phyloP scores from a whole-genome alignment of 1,140 invertebrate species.

The Chironomus striatipennis region DNA sequence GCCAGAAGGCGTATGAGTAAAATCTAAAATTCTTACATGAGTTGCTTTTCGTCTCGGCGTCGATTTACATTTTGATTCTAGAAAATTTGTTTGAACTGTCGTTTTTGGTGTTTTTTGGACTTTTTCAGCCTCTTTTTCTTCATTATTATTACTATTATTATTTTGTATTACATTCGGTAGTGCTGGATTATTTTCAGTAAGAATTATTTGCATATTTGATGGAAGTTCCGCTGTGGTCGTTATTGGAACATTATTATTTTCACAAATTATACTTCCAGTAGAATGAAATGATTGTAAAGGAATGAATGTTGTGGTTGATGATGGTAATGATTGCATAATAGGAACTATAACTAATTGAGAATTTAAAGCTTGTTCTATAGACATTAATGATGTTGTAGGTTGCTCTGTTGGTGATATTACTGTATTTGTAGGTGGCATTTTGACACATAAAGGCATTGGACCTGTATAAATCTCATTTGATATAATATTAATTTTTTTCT shows the following conservation, averaged over 20 bases:
- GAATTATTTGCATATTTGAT: neutral
- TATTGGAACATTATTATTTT: neutral
- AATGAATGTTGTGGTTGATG: neutral
- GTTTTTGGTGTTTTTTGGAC: neutral
- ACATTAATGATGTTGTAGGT: neutral
- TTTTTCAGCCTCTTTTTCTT: neutral
- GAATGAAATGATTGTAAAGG: neutral
- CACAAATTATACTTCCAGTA: neutral
- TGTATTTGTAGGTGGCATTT: neutral
- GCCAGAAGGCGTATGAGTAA: neutral
- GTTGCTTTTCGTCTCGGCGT: neutral
- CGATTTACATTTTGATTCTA: neutral
- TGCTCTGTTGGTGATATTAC: neutral
- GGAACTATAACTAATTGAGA: neutral
- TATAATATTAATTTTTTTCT: neutral
- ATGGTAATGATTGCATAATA: neutral
- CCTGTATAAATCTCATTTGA: constrained; percentile 15
- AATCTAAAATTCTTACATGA: constrained; percentile 1
- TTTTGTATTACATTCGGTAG: neutral
- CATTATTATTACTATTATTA: neutral
- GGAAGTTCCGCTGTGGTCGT: neutral
- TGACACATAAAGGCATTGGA: neutral
- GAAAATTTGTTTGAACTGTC: neutral
- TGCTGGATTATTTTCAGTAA: neutral
- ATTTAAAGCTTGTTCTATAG: neutral